These are phyloP conservation scores for Cyclura pinguis DNA, from an alignment of 2,797 vertebrate species.

Conservation along the genomic window DNA sequence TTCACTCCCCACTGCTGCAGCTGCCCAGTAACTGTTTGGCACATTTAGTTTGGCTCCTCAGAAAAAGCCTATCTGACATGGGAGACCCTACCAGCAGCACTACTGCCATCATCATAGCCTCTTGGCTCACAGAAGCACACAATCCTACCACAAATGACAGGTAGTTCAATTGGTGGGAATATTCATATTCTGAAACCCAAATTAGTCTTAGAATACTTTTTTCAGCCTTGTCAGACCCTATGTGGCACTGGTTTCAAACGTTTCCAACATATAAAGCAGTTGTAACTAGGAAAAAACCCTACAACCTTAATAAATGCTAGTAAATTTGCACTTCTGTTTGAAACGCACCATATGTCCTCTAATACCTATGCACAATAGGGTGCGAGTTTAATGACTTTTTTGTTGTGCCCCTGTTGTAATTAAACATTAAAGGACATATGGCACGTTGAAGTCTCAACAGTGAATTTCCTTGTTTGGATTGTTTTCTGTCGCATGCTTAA, in stretches of 20 bases:
- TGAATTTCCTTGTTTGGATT: conserved; percentile 80
- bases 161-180: too few relatives aligned
- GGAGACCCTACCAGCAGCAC: too few relatives aligned
- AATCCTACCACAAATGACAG: too few relatives aligned
- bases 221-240: conserved; percentile 20
- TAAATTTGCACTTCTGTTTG: conserved; percentile 75
- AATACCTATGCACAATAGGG: conserved; percentile 81
- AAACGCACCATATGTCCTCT: conserved; percentile 79
- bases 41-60: too few relatives aligned
- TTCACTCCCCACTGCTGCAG: too few relatives aligned
- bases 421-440: conserved; percentile 83
- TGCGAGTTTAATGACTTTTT: conserved; percentile 81
- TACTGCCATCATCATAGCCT: too few relatives aligned
- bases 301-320: conserved; percentile 71
- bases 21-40: too few relatives aligned
- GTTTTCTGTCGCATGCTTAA: conserved; percentile 77
- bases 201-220: not conserved
- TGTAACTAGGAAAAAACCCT: conserved; percentile 52
- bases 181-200: not conserved
- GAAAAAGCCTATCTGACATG: too few relatives aligned
- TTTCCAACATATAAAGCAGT: conserved; percentile 69
- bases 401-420: conserved; percentile 80
- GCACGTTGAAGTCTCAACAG: conserved; percentile 75
- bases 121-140: too few relatives aligned
- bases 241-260: conserved; percentile 59